Conservation (phyloP, 2,797 vertebrate genomes). For the Myiotriccus ornatus region DNA sequence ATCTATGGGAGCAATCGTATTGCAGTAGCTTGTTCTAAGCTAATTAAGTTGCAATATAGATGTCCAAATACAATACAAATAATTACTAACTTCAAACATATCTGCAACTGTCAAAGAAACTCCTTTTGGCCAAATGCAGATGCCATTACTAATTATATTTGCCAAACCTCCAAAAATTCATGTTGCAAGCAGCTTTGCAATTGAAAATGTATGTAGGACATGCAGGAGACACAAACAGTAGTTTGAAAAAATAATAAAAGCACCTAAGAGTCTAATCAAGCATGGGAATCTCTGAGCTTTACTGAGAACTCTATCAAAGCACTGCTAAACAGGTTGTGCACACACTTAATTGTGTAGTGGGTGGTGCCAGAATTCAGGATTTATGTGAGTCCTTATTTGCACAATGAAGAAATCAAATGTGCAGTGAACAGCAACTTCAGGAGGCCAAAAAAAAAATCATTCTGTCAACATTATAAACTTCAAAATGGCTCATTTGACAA, state of each 20-base stretch:
- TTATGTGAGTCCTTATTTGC: neutral
- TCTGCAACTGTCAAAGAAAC: neutral
- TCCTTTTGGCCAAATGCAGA: neutral
- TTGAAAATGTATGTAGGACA: neutral
- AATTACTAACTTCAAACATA: neutral
- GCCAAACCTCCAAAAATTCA: neutral
- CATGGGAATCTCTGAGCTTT: neutral
- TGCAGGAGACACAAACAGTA: neutral
- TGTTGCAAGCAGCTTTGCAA: neutral
- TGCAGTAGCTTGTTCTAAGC: neutral
- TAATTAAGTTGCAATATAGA: neutral
- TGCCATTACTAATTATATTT: neutral
- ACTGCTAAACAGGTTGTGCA: neutral
- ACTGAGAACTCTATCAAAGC: neutral
- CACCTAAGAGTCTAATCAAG: neutral
- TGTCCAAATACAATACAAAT: neutral
- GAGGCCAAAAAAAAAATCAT: neutral
- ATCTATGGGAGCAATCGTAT: neutral
- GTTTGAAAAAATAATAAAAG: neutral
- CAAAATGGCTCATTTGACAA: neutral
- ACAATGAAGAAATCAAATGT: neutral
- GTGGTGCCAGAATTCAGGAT: neutral
- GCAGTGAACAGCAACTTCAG: neutral
- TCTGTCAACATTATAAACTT: neutral
- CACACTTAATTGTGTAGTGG: neutral